Evolutionary conservation across 2,888 invertebrate genomes (phyloP), one percentile per base, ranked within the genome.

Genomic region (Agrilus biguttatus): DNA sequence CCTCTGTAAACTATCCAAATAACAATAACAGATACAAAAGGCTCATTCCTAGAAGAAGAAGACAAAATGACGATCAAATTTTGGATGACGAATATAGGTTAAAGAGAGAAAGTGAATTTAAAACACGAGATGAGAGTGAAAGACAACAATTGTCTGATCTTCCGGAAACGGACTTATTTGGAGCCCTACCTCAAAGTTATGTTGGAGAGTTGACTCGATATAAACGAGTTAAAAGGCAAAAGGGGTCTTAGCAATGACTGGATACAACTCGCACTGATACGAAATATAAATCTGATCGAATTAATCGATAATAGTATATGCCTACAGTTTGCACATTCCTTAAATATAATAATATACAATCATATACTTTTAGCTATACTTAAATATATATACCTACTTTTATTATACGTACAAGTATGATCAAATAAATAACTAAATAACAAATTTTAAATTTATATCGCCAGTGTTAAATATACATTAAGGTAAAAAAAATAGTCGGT

Each of bases 91-190:
- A 39, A 12, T 39, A 17, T 21, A 42, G 42, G 13, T 35, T 38
- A 10, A 39, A 46, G 34, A 39, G 43, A 37, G 36, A 49, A 45
- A 43, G 39, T 42, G 23, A 47, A 44, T 13, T 42, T 37, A 40
- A 39, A 34, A 17, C 34, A 34, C 34, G 17, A 35, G 14, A 39
- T 13, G 39, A 44, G 38, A 45, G 48, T 2, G 42, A 39, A n/a
- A 40, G 39, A 12, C 39, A 46, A 32, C 40, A 38, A 32, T 43
- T 61, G 17, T 55, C 51, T 4, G 59, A 60, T 42, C 57, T 66
- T 50, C 56, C 61, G 1, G 64, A 60, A 36, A 54, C 58, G 33
- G 66, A 66, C 49, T 51, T 66, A 17, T 67, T 67, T 50, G 67
- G 67, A 2, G 62, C 61, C 1, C 50, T 66, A 14, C 66, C 66